Evolutionary conservation across 2,888 invertebrate species (phyloP), one percentile per base, ranked within the genome.

Genomic region (Tuta absoluta): DNA sequence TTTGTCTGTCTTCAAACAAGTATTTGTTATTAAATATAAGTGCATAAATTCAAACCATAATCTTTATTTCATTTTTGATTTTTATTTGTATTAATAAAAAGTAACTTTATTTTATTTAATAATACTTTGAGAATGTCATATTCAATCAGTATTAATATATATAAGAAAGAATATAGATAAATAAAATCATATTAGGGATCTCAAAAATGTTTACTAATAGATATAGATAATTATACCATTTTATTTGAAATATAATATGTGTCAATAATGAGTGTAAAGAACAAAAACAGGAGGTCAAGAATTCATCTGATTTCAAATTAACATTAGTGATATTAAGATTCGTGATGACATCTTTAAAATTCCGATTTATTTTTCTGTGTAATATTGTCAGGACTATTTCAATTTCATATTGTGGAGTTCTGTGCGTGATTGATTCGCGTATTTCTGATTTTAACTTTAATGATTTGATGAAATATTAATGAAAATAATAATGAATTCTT

Each of bases 71-170:
- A 33, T 7, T 33, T 33, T 33, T 37, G 37, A 37, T 37, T 12
- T 37, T 37, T 37, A 37, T 1, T 11, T 11, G 37, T 37, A 37
- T 37, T 37, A 37, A 11, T 37, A 11, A 37, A 11, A 37, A 37
- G 37, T 45, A 45, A n/a, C 4, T 4, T n/a, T 45, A 17, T 45
- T 45, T 45, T 45, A 17, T 45, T 45, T 45, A 17, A 17, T 45
- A 45, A 49, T 49, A 49, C 19, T 49, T 49, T 45, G 5, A 19
- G 14, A 53, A 24, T 24, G 51, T 53, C 24, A 53, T 21, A 53
- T 53, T 53, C 21, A 53, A 53, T 53, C 51, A 53, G 51, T 53
- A 53, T 53, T 53, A 49, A 21, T 19, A 21, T 19, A 53, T 53
- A 24, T 53, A 23, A 14, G 21, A 23, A 23, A 19, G 17, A 53